phyloP scores from a whole-genome alignment of 2,113 vertebrate species.

The Porphyrio hochstetteri region DNA sequence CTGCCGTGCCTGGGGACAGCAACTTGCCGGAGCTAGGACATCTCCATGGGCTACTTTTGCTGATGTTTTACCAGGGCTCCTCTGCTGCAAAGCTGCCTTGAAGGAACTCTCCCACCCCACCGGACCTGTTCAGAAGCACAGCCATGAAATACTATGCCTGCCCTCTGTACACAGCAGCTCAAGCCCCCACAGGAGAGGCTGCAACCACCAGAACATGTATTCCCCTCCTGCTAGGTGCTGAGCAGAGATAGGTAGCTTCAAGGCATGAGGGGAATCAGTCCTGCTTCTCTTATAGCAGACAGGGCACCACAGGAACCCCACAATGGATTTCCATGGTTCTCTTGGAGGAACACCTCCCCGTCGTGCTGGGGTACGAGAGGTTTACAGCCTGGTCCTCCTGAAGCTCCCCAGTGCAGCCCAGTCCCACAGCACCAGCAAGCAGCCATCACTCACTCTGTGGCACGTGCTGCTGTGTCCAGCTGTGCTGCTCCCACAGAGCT shows the following conservation, averaged over 20 bases:
- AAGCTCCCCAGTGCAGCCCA: neutral
- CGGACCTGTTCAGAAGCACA: accelerated
- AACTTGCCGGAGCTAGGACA: neutral
- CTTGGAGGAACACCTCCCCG: neutral
- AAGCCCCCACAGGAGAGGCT: neutral
- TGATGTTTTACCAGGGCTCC: neutral
- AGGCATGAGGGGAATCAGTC: neutral
- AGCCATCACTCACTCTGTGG: neutral
- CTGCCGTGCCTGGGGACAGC: neutral
- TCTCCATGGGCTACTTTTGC: neutral
- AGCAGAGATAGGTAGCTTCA: neutral
- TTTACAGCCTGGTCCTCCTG: neutral
- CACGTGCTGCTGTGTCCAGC: neutral
- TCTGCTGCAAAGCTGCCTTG: neutral
- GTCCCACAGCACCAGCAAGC: neutral
- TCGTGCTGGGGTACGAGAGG: neutral
- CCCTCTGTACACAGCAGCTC: neutral
- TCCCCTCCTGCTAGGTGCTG: neutral
- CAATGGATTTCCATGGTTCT: accelerated
- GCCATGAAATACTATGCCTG: neutral
- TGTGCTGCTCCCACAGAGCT: neutral
- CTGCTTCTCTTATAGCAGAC: neutral
- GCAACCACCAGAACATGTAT: neutral
- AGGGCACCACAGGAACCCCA: neutral
- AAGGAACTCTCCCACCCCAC: neutral